Percentiles rank a stretch among this genome's conserved stretches.
phyloP scores from a whole-genome alignment of 2,888 invertebrate genomes.

The Oscheius sp. region DNA sequence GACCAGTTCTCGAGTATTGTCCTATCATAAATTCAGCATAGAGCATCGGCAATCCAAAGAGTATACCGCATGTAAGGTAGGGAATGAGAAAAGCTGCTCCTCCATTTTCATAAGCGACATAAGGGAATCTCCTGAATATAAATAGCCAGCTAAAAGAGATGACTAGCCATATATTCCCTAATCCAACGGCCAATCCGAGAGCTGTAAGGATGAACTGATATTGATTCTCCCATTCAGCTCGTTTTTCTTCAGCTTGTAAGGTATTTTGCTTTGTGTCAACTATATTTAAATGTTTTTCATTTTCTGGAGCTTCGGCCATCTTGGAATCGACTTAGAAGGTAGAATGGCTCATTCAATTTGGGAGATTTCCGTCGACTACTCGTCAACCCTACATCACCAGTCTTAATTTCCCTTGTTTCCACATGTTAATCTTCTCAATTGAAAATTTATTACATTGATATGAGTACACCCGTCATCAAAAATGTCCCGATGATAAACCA shows the following conservation, averaged over 20 bases:
- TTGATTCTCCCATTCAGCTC: slow-evolving; percentile 36
- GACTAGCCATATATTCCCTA: slow-evolving; percentile 66
- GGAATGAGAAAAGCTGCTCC: slow-evolving; percentile 71
- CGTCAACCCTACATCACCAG: no score
- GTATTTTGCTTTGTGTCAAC: no score
- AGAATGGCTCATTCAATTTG: not conserved
- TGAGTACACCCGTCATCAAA: not conserved
- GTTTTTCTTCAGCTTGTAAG: not conserved
- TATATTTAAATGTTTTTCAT: no score
- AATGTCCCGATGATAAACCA: slow-evolving; percentile 21
- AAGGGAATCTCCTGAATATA: slow-evolving; percentile 50
- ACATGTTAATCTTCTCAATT: no score
- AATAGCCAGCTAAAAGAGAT: no score
- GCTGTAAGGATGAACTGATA: slow-evolving; percentile 62
- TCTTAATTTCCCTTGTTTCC: no score
- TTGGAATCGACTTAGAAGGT: not conserved
- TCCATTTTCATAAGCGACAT: slow-evolving; percentile 52
- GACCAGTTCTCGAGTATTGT: slow-evolving; percentile 47
- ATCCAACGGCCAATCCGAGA: slow-evolving; percentile 64
- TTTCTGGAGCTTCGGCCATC: no score
- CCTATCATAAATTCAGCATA: slow-evolving; percentile 70
- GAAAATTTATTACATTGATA: no score
- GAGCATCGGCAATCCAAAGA: slow-evolving; percentile 70
- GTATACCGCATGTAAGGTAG: slow-evolving; percentile 69
- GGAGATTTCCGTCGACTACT: no score